Evolutionary conservation across 23 tunicate species (phyloP).

Genomic region (Diplosoma virens): DNA sequence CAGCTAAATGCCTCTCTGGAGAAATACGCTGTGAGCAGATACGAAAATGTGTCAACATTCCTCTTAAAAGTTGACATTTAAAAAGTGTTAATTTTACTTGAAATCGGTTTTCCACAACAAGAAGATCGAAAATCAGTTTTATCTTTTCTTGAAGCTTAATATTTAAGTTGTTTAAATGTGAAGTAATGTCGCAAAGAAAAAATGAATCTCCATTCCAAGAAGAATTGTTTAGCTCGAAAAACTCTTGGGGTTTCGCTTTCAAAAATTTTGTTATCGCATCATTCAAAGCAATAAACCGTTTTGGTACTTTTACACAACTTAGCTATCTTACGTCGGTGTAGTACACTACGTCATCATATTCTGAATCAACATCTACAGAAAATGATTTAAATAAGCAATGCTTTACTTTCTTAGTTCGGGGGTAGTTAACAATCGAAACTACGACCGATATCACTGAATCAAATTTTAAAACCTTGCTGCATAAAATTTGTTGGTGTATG

Average conservation of each 20-base stretch:
- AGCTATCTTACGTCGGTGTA: conserved; percentile 38
- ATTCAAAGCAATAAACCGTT: conserved; percentile 40
- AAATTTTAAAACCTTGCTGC: conserved; percentile 37
- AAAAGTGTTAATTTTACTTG: conserved; percentile 32
- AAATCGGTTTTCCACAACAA: conserved; percentile 29
- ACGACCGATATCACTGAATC: conserved; percentile 35
- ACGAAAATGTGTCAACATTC: conserved; percentile 42
- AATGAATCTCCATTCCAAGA: conserved; percentile 41
- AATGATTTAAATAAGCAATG: conserved; percentile 30
- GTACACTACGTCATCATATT: conserved; percentile 34
- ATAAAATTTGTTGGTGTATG: too few relatives aligned
- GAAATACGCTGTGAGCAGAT: conserved; percentile 3
- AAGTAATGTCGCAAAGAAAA: conserved; percentile 42
- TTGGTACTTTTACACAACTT: conserved; percentile 37
- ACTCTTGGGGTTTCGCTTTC: conserved; percentile 21
- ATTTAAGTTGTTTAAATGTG: conserved; percentile 35
- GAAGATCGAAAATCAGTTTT: conserved; percentile 22
- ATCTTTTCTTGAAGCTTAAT: conserved; percentile 32
- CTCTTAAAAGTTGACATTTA: conserved; percentile 18
- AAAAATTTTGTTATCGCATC: conserved; percentile 23
- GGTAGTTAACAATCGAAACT: conserved; percentile 38
- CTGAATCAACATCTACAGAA: conserved; percentile 30
- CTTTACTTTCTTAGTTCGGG: conserved; percentile 33
- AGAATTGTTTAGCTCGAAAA: conserved; percentile 22
- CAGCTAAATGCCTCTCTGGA: conserved; percentile 22